These are phyloP conservation scores for Lordiphosa mommai DNA, from an alignment of 1,140 invertebrate genomes.

Conservation along the genomic window DNA sequence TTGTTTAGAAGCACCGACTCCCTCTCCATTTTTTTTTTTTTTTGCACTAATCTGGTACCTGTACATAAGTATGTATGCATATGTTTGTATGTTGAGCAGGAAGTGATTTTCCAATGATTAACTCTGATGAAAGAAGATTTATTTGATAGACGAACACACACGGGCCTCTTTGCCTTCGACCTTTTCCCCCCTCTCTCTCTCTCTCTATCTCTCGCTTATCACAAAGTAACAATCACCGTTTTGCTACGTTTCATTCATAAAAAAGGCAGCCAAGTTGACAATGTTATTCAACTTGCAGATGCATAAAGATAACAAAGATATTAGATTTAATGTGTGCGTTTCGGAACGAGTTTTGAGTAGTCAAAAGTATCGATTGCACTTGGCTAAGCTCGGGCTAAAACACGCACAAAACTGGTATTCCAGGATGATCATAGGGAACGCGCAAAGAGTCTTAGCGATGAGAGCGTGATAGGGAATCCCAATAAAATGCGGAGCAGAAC, in stretches of 20 bases:
- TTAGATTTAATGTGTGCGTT: constrained; percentile 61
- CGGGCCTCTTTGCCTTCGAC: background rate
- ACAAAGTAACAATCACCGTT: constrained; percentile 58
- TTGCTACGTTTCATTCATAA: constrained; percentile 57
- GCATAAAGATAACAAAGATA: constrained; percentile 70
- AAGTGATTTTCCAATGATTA: constrained; percentile 77
- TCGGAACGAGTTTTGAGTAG: constrained; percentile 2
- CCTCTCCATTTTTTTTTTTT: constrained; percentile 46
- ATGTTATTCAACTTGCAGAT: constrained; percentile 68
- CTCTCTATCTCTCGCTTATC: constrained; percentile 37
- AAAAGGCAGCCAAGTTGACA: constrained; percentile 60
- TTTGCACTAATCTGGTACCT: constrained; percentile 62
- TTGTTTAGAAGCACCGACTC: constrained; percentile 9
- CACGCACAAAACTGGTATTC: constrained; percentile 52
- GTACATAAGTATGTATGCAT: constrained; percentile 13
- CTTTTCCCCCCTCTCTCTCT: constrained; percentile 1
- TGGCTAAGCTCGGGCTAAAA: constrained; percentile 49
- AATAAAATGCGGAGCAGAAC: too few relatives aligned
- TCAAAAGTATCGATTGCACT: constrained; percentile 72
- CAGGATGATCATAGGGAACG: constrained; percentile 13
- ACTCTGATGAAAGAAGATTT: constrained; percentile 62
- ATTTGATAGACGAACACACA: constrained; percentile 37
- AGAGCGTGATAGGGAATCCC: too few relatives aligned
- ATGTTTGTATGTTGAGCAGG: constrained; percentile 42
- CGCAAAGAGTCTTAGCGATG: background rate